phyloP scores from a whole-genome alignment of 2,113 vertebrate genomes.

The Hippocampus zosterae region DNA sequence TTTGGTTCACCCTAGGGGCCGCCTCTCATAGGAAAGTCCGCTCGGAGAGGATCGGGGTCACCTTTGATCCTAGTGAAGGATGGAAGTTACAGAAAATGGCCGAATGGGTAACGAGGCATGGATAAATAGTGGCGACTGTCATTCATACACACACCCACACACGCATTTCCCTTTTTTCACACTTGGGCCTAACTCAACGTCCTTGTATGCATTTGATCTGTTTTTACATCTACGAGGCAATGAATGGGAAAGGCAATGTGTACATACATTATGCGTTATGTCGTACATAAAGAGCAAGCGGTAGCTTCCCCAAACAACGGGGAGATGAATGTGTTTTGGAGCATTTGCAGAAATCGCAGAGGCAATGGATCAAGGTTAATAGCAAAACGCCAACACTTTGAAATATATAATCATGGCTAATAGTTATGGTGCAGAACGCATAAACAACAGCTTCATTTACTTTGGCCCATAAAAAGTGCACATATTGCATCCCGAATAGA shows the following conservation, averaged over 20 bases:
- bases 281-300: slow-evolving; percentile 23
- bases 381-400: slow-evolving; percentile 47
- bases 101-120: background rate
- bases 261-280: slow-evolving; percentile 10
- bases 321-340: slow-evolving; percentile 59
- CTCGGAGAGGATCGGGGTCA: no score
- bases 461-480: slow-evolving; percentile 39
- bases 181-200: no score
- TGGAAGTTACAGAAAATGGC: background rate
- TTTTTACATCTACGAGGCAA: slow-evolving; percentile 4
- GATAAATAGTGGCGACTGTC: no score
- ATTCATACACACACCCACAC: background rate
- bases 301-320: slow-evolving; percentile 23
- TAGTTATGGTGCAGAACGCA: slow-evolving; percentile 51
- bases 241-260: slow-evolving; percentile 59
- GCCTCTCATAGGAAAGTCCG: no score
- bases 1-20: no score
- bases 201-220: background rate
- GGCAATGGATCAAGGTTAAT: slow-evolving; percentile 62
- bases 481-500: slow-evolving; percentile 12
- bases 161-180: background rate
- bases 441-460: slow-evolving; percentile 54
- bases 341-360: slow-evolving; percentile 54
- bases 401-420: slow-evolving; percentile 60
- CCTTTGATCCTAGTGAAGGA: no score